Evolutionary conservation across 2,888 invertebrate genomes (phyloP).

Genomic region (Podabrus alpinus): DNA sequence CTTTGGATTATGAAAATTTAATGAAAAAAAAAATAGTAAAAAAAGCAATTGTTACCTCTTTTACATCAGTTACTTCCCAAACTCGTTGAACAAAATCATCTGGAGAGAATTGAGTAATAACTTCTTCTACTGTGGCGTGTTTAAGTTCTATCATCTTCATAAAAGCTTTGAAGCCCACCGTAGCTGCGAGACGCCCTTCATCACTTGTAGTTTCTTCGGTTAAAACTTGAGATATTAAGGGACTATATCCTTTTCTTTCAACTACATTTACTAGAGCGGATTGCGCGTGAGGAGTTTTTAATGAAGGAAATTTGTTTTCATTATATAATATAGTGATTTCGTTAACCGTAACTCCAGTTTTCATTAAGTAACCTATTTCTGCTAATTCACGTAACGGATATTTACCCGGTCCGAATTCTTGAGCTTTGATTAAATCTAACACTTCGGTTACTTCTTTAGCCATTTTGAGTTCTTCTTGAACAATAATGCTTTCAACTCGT

Average conservation of each 20-base stretch:
- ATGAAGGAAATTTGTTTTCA: slow-evolving; percentile 77
- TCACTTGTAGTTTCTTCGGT: slow-evolving; percentile 80
- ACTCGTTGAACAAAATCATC: slow-evolving; percentile 82
- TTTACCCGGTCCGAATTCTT: slow-evolving; percentile 81
- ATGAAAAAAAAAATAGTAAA: no score
- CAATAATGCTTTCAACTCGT: slow-evolving; percentile 60
- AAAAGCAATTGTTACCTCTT: slow-evolving; percentile 60
- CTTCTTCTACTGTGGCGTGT: slow-evolving; percentile 81
- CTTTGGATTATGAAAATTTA: no score
- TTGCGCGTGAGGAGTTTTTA: slow-evolving; percentile 81
- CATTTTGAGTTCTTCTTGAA: slow-evolving; percentile 62
- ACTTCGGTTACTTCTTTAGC: slow-evolving; percentile 77
- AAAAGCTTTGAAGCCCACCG: slow-evolving; percentile 83
- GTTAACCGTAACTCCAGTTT: slow-evolving; percentile 74
- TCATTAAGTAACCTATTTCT: slow-evolving; percentile 77
- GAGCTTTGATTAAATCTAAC: slow-evolving; percentile 73
- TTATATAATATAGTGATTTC: slow-evolving; percentile 80
- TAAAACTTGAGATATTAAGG: slow-evolving; percentile 79
- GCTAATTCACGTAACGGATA: slow-evolving; percentile 79
- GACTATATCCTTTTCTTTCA: slow-evolving; percentile 80
- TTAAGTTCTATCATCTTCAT: slow-evolving; percentile 83
- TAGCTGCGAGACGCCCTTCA: slow-evolving; percentile 76
- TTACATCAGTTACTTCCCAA: slow-evolving; percentile 76
- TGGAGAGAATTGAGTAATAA: slow-evolving; percentile 79
- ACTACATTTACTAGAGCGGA: slow-evolving; percentile 83